Evolutionary conservation across 2,797 vertebrate genomes (phyloP).

Genomic region (Hyperoplus immaculatus): DNA sequence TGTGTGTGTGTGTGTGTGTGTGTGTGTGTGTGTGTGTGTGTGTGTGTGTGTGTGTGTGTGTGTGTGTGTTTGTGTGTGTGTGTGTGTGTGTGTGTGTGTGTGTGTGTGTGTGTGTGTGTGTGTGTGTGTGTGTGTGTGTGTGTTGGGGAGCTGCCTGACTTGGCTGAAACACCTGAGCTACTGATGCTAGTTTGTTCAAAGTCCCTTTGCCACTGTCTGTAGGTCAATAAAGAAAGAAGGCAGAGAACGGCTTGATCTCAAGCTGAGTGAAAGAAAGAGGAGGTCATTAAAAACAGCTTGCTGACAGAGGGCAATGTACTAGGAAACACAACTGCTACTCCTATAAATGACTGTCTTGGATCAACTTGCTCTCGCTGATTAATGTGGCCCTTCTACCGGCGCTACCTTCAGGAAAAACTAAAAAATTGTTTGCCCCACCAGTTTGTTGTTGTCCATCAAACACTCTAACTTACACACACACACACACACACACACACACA

Average conservation of each 20-base stretch:
- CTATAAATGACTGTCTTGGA: conserved; percentile 11
- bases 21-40: no score
- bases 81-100: no score
- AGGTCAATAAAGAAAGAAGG: conserved; percentile 21
- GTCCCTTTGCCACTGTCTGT: conserved; percentile 2
- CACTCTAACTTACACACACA: no score
- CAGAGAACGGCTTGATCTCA: conserved; percentile 29
- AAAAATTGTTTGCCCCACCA: no score
- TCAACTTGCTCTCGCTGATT: conserved; percentile 10
- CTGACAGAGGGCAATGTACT: conserved; percentile 33
- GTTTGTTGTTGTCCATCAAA: neutral
- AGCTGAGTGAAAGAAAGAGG: conserved; percentile 13
- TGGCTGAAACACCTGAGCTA: conserved; percentile 40
- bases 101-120: neutral
- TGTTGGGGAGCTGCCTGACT: neutral
- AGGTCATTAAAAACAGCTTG: conserved; percentile 38
- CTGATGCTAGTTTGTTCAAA: conserved; percentile 35
- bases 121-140: neutral
- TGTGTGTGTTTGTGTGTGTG: no score
- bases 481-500: no score
- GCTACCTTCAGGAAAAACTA: neutral
- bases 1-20: no score
- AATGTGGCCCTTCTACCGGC: neutral
- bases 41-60: no score
- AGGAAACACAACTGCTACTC: neutral